Evolutionary conservation across 2,888 invertebrate species (phyloP).

Genomic region (Octonoba sinensis): DNA sequence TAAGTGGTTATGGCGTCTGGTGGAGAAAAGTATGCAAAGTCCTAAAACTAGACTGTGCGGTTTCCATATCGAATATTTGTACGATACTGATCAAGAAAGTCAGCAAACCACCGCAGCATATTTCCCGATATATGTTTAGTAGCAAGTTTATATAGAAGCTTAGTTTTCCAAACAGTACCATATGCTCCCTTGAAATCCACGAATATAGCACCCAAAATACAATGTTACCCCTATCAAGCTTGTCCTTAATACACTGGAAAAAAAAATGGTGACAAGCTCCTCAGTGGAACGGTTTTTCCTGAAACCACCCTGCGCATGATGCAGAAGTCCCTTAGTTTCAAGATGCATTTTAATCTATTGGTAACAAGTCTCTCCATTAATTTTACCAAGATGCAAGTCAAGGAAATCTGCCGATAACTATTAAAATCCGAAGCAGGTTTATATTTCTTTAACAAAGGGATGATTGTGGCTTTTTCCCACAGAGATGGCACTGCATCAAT

Average conservation of each 20-base stretch:
- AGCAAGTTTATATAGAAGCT: too few relatives aligned
- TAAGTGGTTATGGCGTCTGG: too few relatives aligned
- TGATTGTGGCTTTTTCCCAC: neutral
- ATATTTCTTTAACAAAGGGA: conserved; percentile 7
- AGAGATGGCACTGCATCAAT: too few relatives aligned
- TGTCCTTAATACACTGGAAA: conserved; percentile 25
- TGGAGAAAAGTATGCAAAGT: too few relatives aligned
- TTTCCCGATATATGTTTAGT: too few relatives aligned
- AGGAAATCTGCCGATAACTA: conserved; percentile 17
- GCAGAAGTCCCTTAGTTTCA: too few relatives aligned
- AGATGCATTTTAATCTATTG: conserved; percentile 5
- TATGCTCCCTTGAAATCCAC: conserved; percentile 24
- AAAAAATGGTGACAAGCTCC: conserved; percentile 7
- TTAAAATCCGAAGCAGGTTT: conserved; percentile 14
- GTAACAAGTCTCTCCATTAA: conserved; percentile 19
- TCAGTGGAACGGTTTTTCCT: conserved; percentile 18
- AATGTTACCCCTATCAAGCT: conserved; percentile 17
- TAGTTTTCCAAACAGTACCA: conserved; percentile 5
- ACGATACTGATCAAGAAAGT: neutral
- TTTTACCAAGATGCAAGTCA: conserved; percentile 11
- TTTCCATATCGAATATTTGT: conserved; percentile 1
- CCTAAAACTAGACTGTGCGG: too few relatives aligned
- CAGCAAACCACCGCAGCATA: too few relatives aligned
- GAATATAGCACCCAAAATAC: conserved; percentile 12
- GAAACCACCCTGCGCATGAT: conserved; percentile 12